Conservation (phyloP, 2,888 invertebrate species). For the Omphaloscelis lunosa region DNA sequence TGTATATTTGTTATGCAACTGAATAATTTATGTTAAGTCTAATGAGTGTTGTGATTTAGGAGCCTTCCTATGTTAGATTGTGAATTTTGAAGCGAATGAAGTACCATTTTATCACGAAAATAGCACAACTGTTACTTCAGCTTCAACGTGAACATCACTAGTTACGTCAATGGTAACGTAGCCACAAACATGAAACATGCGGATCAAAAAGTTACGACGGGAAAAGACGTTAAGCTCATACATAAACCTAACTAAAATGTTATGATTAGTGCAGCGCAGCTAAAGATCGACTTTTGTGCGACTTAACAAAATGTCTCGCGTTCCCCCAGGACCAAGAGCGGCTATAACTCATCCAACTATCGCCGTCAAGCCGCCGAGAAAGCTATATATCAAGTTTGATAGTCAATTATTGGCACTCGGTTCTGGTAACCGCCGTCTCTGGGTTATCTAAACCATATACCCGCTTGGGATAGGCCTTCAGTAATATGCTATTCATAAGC, state of each 20-base stretch:
- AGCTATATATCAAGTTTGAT: slow-evolving; percentile 89
- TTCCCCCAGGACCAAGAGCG: slow-evolving; percentile 78
- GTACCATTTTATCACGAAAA: slow-evolving; percentile 5
- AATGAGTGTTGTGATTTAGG: slow-evolving; percentile 65
- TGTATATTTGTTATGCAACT: slow-evolving; percentile 63
- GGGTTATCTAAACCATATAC: slow-evolving; percentile 82
- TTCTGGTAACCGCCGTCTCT: slow-evolving; percentile 83
- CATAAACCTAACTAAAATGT: slow-evolving; percentile 60
- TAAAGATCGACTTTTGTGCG: slow-evolving; percentile 74
- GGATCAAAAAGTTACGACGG: slow-evolving; percentile 40
- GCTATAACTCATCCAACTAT: slow-evolving; percentile 87
- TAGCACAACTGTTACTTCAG: background rate
- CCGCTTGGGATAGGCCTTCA: slow-evolving; percentile 75
- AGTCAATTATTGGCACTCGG: slow-evolving; percentile 89
- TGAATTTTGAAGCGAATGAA: slow-evolving; percentile 23
- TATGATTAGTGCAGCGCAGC: slow-evolving; percentile 66
- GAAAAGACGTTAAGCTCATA: slow-evolving; percentile 44
- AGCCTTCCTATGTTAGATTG: slow-evolving; percentile 36
- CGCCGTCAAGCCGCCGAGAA: slow-evolving; percentile 84
- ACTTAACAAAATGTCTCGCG: slow-evolving; percentile 79
- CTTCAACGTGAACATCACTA: background rate
- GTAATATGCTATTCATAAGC: slow-evolving; percentile 84
- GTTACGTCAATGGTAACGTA: slow-evolving; percentile 10
- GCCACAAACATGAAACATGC: slow-evolving; percentile 18
- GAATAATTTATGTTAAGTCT: slow-evolving; percentile 65